Evolutionary conservation across 2,888 invertebrate genomes (phyloP), one percentile per base, ranked within the genome.

Genomic region (Drosophila mercatorum): DNA sequence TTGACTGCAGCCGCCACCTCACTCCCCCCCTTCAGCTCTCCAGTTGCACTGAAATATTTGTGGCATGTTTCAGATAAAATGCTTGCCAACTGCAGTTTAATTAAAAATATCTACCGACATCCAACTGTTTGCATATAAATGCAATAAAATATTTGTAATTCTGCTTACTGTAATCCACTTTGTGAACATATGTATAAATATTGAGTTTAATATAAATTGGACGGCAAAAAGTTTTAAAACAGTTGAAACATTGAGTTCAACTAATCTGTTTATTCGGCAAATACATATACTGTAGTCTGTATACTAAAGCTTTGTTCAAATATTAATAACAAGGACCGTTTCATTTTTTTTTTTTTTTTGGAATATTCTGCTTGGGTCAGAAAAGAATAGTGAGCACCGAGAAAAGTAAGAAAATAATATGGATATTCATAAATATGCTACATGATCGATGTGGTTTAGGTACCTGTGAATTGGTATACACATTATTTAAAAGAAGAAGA

Each of bases 51-150:
- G 58, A 41, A 43, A 55, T 17, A 81, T 72, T 75, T 81, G 82
- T 75, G 75, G 75, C 68, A 86, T 67, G 57, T 65, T 70, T 31
- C 46, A 60, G 81, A 78, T 83, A 72, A 81, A 61, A 55, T 55
- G 41, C 46, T 46, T 51, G 47, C 61, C 58, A 41, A 28, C 49
- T 44, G 72, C 62, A 79, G 53, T 77, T 79, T 77, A 77, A 77
- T 77, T 77, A 79, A 79, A 77, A 69, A 38, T 59, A 31, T 53
- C 51, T 58, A n/a, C 2, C 22, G 8, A 17, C 28, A 53, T n/a
- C 41, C 28, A 28, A 31, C 51, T 31, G 31, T 12, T 44, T 73
- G 49, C 58, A 55, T 41, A 44, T 63, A 44, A 36, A 12, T 22
- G 55, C 31, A 56, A 60, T 56, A 38, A 56, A 52, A 66, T 49